Conservation (phyloP, 2,888 invertebrate species). For the Andrena haemorrhoa region DNA sequence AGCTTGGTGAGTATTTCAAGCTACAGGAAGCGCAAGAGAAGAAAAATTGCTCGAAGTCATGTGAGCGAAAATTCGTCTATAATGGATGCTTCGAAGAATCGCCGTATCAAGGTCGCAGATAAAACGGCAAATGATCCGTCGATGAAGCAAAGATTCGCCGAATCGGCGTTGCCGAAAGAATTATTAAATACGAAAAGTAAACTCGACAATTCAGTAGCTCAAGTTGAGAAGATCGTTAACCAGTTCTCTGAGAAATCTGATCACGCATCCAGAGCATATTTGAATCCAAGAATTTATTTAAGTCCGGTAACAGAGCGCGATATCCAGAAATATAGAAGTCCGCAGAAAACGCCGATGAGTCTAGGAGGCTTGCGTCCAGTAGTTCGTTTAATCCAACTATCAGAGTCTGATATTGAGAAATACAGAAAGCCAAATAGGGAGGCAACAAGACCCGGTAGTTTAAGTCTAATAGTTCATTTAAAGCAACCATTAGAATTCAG, state of each 20-base stretch:
- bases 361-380: background rate
- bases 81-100: background rate
- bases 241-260: too few relatives aligned
- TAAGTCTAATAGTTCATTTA: slow-evolving; percentile 13
- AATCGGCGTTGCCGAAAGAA: too few relatives aligned
- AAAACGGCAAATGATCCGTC: background rate
- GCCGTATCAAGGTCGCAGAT: background rate
- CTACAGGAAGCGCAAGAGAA: background rate
- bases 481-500: slow-evolving; percentile 1
- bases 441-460: background rate
- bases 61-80: background rate
- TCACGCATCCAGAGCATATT: background rate
- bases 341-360: background rate
- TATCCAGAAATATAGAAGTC: slow-evolving; percentile 2
- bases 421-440: background rate
- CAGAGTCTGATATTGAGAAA: background rate
- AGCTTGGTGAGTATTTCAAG: background rate
- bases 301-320: slow-evolving; percentile 5
- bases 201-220: too few relatives aligned
- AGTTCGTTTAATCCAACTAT: slow-evolving; percentile 14
- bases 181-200: too few relatives aligned
- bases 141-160: too few relatives aligned
- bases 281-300: slow-evolving; percentile 4
- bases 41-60: background rate
- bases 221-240: too few relatives aligned